A percentile compares a stretch with the other conserved stretches of the same genome.
Conservation (phyloP, 2,888 invertebrate genomes). For the Platycheirus albimanus region DNA sequence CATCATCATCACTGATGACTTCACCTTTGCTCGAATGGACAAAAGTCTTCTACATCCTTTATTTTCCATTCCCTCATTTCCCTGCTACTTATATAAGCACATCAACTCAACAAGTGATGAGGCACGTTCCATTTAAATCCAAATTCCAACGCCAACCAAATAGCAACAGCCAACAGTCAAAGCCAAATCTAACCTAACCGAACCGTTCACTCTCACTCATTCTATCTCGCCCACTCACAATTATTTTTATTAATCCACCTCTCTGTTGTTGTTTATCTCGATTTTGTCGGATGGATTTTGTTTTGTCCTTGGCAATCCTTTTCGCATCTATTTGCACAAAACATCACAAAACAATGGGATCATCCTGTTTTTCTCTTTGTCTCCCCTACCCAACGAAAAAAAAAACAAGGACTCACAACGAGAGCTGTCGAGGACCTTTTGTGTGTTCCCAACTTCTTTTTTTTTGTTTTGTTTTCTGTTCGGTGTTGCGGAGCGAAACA, state of each 20-base stretch:
- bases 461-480: background rate
- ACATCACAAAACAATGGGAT: constrained; percentile 70
- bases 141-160: constrained; percentile 39
- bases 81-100: background rate
- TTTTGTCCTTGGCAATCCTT: constrained; percentile 65
- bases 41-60: constrained; percentile 40
- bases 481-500: constrained; percentile 8
- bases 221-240: constrained; percentile 61
- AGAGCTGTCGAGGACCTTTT: constrained; percentile 36
- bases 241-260: constrained; percentile 51
- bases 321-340: constrained; percentile 65
- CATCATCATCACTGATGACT: constrained; percentile 72
- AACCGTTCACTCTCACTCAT: background rate
- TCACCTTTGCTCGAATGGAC: constrained; percentile 63
- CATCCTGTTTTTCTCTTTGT: constrained; percentile 56
- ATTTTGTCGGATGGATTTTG: constrained; percentile 49
- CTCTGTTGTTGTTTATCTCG: constrained; percentile 47
- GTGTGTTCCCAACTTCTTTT: constrained; percentile 15
- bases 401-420: constrained; percentile 13
- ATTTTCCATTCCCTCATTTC: background rate
- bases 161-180: background rate
- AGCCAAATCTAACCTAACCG: background rate
- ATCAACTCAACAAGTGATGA: constrained; percentile 65
- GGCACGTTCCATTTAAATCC: constrained; percentile 64
- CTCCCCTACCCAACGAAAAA: background rate